Evolutionary conservation across 2,797 vertebrate species (phyloP).

Genomic region (Phaenicophaeus curvirostris): DNA sequence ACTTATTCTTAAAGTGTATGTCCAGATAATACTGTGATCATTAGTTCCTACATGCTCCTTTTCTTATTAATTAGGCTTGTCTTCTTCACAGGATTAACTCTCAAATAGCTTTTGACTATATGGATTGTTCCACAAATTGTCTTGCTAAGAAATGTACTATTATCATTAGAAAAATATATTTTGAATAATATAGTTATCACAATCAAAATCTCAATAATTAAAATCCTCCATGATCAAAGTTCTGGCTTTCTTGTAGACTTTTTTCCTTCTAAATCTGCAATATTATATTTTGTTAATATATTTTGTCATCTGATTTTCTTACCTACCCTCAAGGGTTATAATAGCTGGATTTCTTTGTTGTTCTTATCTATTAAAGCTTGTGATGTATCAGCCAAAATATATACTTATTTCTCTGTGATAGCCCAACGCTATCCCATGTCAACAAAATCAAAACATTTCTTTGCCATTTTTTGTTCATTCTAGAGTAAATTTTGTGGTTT

Average conservation of each 20-base stretch:
- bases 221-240: slow-evolving; percentile 45
- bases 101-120: slow-evolving; percentile 3
- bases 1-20: neutral
- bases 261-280: slow-evolving; percentile 29
- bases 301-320: slow-evolving; percentile 46
- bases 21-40: neutral
- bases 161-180: neutral
- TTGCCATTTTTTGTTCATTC: neutral
- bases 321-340: slow-evolving; percentile 1
- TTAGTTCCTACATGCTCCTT: neutral
- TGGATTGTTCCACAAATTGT: slow-evolving; percentile 6
- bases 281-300: neutral
- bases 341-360: slow-evolving; percentile 19
- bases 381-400: slow-evolving; percentile 14
- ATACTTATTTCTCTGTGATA: neutral
- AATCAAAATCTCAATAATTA: slow-evolving; percentile 46
- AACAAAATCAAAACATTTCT: neutral
- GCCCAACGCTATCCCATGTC: neutral
- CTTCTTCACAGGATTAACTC: slow-evolving; percentile 14
- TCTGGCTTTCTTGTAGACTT: neutral
- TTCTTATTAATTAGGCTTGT: neutral
- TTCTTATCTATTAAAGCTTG: slow-evolving; percentile 38
- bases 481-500: neutral
- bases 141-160: neutral
- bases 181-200: slow-evolving; percentile 21